Evolutionary conservation across 2,888 invertebrate species (phyloP).

Genomic region (Tupiocoris notatus): DNA sequence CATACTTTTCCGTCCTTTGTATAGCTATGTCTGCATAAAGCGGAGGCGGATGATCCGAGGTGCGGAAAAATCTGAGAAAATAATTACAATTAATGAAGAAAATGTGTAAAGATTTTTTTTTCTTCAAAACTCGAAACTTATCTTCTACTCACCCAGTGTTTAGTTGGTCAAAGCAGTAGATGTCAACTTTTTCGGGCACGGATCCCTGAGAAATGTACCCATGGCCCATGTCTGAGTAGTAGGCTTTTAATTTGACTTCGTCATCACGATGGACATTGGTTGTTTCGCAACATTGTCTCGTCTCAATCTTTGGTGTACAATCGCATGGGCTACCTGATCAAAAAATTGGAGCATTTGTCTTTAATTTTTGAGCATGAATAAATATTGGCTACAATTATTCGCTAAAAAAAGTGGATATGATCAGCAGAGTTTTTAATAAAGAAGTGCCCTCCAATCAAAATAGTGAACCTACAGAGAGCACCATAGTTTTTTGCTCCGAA

Average conservation of each 20-base stretch:
- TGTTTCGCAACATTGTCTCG: no score
- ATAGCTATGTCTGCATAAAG: slow-evolving; percentile 60
- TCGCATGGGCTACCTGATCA: no score
- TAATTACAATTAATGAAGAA: not conserved
- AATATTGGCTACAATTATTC: no score
- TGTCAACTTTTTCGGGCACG: slow-evolving; percentile 58
- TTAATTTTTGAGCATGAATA: no score
- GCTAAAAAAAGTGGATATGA: no score
- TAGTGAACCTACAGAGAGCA: no score
- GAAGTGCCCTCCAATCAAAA: no score
- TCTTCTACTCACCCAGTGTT: slow-evolving; percentile 62
- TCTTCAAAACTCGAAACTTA: slow-evolving; percentile 4
- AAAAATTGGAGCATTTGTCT: no score
- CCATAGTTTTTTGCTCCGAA: no score
- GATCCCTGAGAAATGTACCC: slow-evolving; percentile 43
- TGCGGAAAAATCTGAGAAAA: slow-evolving; percentile 59
- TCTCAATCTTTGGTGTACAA: no score
- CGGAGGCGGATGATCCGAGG: slow-evolving; percentile 64
- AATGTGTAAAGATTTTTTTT: slow-evolving; percentile 2
- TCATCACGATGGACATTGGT: no score
- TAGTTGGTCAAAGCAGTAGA: slow-evolving; percentile 69
- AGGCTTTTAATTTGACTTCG: not conserved
- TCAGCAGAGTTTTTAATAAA: no score
- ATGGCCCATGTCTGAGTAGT: slow-evolving; percentile 21
- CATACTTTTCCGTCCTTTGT: slow-evolving; percentile 61